phyloP scores from a whole-genome alignment of 2,113 vertebrate genomes.

The Caranx ignobilis region DNA sequence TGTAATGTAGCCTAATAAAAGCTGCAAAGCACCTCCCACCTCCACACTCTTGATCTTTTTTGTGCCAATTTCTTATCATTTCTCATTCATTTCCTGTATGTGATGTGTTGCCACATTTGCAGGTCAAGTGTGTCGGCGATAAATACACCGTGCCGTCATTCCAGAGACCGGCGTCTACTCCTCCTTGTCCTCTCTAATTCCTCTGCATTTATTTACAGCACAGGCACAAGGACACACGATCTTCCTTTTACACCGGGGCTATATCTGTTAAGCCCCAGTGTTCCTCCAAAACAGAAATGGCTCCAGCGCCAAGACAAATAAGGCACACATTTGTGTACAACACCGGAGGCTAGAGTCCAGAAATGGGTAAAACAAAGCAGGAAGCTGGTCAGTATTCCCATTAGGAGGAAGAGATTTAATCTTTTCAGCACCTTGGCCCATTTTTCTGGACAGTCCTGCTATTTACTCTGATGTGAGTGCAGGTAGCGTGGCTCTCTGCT shows the following conservation, averaged over 20 bases:
- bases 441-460: conserved; percentile 8
- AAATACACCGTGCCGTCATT: conserved; percentile 37
- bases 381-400: conserved; percentile 19
- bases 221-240: conserved; percentile 57
- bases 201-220: conserved; percentile 58
- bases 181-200: conserved; percentile 40
- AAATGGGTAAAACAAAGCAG: conserved; percentile 34
- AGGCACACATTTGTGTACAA: conserved; percentile 26
- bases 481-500: neutral
- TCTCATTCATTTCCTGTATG: conserved; percentile 12
- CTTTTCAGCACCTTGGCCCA: conserved; percentile 14
- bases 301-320: conserved; percentile 39
- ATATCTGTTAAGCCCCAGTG: conserved; percentile 50
- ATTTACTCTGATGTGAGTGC: neutral
- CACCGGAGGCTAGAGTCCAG: neutral
- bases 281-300: conserved; percentile 32
- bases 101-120: neutral
- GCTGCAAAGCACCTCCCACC: neutral
- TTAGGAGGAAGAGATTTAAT: conserved; percentile 20
- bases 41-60: neutral
- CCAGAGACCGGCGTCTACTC: neutral
- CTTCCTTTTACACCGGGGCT: conserved; percentile 27
- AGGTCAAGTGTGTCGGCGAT: conserved; percentile 18
- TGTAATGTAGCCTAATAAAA: neutral
- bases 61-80: neutral